phyloP scores from a whole-genome alignment of 2,888 invertebrate species.

The Didymodactylos carnosus region DNA sequence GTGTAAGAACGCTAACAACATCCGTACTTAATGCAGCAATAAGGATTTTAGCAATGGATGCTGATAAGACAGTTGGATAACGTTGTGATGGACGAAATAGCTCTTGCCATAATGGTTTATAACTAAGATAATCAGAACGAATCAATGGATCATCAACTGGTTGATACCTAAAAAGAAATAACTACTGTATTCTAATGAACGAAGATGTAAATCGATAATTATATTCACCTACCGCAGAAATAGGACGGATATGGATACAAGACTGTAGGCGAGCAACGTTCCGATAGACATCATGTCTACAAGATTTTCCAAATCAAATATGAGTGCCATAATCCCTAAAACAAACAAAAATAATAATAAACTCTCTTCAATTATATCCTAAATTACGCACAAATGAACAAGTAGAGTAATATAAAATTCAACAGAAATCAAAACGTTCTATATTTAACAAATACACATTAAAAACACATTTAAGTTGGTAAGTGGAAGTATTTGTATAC shows the following conservation, averaged over 20 bases:
- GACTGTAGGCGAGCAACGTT: slow-evolving; percentile 30
- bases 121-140: neutral
- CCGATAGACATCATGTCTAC: slow-evolving; percentile 35
- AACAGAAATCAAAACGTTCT: no score
- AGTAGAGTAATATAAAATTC: no score
- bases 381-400: no score
- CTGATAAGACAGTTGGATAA: neutral
- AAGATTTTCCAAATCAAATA: slow-evolving; percentile 31
- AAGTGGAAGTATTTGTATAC: no score
- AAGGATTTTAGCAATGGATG: neutral
- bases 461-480: no score
- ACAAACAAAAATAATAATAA: neutral
- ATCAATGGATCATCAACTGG: neutral
- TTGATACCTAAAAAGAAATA: neutral
- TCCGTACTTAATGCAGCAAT: neutral
- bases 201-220: no score
- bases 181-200: no score
- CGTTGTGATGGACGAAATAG: neutral
- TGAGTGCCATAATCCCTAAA: slow-evolving; percentile 30
- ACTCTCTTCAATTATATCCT: no score
- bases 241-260: slow-evolving; percentile 30
- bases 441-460: no score
- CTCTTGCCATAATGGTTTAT: neutral
- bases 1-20: no score
- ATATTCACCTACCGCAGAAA: slow-evolving; percentile 24